Evolutionary conservation across 2,113 vertebrate genomes (phyloP).

Genomic region (Tyrannus savana): DNA sequence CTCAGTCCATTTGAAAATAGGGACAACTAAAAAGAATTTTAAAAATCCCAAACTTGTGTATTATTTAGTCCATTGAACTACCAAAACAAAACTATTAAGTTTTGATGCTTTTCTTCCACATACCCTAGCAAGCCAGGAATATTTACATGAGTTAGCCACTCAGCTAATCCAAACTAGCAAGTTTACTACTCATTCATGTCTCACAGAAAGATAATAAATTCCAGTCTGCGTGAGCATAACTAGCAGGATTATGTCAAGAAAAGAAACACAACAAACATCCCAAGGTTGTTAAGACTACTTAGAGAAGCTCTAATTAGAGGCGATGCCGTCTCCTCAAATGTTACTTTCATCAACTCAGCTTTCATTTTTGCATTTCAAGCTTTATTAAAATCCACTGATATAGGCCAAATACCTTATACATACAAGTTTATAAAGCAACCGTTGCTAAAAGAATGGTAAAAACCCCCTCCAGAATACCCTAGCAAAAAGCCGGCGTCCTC

Average conservation of each 20-base stretch:
- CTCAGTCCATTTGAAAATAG: background rate
- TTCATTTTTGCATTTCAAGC: background rate
- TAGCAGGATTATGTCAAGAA: background rate
- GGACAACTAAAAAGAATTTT: background rate
- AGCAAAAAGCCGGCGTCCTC: background rate
- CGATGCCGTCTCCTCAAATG: background rate
- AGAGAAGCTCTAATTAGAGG: background rate
- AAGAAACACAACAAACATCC: fast-evolving
- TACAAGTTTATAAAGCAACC: fast-evolving
- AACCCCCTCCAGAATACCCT: background rate
- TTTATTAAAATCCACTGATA: background rate
- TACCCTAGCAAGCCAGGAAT: background rate
- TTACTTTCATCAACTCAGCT: background rate
- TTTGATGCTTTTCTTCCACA: background rate
- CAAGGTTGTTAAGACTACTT: background rate
- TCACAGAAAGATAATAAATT: background rate
- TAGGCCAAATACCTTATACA: background rate
- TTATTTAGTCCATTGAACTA: background rate
- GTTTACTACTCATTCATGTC: background rate
- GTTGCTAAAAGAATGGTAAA: background rate
- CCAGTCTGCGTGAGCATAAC: background rate
- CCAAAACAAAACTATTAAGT: background rate
- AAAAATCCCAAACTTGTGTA: background rate
- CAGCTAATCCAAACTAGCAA: background rate
- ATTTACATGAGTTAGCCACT: background rate